These are phyloP conservation scores for Sparidentex hasta DNA, from an alignment of 2,797 vertebrate genomes.

Conservation along the genomic window DNA sequence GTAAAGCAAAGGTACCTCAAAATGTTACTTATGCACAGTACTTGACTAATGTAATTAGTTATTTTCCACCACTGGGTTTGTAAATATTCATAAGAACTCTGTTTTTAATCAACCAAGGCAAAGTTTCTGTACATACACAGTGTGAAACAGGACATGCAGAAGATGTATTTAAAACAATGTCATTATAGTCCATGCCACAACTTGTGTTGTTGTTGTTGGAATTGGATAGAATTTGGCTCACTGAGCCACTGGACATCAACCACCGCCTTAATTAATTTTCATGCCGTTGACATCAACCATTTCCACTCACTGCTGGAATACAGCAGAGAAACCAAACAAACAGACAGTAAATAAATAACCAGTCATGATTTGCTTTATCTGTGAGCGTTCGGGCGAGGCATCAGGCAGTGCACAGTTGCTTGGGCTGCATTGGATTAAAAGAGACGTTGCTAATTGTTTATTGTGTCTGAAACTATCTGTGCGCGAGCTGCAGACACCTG, in stretches of 20 bases:
- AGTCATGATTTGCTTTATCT: conserved; percentile 54
- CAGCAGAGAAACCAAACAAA: conserved; percentile 51
- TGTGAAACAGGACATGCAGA: conserved; percentile 8
- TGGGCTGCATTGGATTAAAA: conserved; percentile 33
- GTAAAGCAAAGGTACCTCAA: no score
- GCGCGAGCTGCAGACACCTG: conserved; percentile 31
- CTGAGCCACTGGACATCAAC: conserved; percentile 29
- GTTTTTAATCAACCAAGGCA: conserved; percentile 4
- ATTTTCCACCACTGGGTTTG: neutral
- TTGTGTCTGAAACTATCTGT: conserved; percentile 19
- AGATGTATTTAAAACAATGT: conserved; percentile 7
- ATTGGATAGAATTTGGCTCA: conserved; percentile 17
- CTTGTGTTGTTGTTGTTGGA: conserved; percentile 13
- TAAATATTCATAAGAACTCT: neutral
- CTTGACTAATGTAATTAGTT: no score
- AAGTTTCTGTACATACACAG: neutral
- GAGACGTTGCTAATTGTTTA: conserved; percentile 42
- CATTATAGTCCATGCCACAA: neutral
- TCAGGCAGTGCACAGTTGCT: conserved; percentile 30
- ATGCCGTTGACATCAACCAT: conserved; percentile 37
- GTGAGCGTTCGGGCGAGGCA: conserved; percentile 34
- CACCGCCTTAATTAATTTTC: conserved; percentile 36
- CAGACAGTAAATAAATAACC: conserved; percentile 59
- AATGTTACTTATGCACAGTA: no score
- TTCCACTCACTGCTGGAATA: conserved; percentile 24